Conservation (phyloP, 2,113 vertebrate genomes). For the Cynopterus brachyotis region DNA sequence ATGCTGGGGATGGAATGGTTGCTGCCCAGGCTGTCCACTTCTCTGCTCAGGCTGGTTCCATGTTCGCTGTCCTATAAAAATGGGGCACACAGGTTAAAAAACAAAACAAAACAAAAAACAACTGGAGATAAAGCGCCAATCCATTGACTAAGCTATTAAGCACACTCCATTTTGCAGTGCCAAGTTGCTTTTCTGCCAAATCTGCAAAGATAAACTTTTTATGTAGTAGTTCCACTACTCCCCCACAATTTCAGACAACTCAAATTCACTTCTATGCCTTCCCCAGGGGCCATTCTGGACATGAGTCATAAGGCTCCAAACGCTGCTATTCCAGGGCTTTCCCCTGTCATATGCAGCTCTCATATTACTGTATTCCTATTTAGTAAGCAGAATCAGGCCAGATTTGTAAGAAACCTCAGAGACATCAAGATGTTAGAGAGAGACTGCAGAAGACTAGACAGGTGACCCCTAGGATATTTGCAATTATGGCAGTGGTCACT, state of each 20-base stretch:
- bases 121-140: conserved; percentile 54
- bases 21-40: conserved; percentile 98
- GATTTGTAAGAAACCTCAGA: conserved; percentile 1
- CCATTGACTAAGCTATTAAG: conserved; percentile 38
- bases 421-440: not conserved
- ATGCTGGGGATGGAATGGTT: conserved; percentile 97
- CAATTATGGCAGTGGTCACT: not conserved
- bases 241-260: conserved; percentile 15
- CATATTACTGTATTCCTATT: not conserved
- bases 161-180: conserved; percentile 21
- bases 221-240: conserved; percentile 5
- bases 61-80: conserved; percentile 94
- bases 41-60: conserved; percentile 88
- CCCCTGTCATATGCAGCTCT: not conserved
- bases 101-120: not conserved
- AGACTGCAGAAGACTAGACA: not conserved
- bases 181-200: conserved; percentile 65
- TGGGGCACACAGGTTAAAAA: conserved; percentile 59
- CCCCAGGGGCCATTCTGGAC: conserved; percentile 9
- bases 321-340: not conserved
- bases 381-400: not conserved
- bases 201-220: conserved; percentile 60
- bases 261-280: not conserved
- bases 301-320: conserved; percentile 37
- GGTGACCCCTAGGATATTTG: not conserved